phyloP scores from a whole-genome alignment of 2,797 vertebrate species.

The Cyprinodon diabolis region DNA sequence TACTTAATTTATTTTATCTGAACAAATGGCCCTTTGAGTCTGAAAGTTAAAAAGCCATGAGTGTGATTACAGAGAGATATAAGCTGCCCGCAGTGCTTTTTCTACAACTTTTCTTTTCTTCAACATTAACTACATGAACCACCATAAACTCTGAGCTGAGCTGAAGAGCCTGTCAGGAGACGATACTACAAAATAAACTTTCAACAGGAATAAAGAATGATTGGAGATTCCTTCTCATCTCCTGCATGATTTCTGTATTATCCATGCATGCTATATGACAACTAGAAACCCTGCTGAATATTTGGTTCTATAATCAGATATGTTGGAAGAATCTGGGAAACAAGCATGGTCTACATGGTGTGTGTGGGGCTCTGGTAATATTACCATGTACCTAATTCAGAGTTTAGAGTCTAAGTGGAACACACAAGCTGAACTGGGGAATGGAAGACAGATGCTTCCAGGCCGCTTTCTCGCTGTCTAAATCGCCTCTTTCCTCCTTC shows the following conservation, averaged over 20 bases:
- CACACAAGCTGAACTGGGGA: slow-evolving; percentile 74
- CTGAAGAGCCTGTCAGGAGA: slow-evolving; percentile 36
- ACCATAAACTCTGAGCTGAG: slow-evolving; percentile 29
- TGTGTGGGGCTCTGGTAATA: slow-evolving; percentile 61
- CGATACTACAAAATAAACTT: slow-evolving; percentile 39
- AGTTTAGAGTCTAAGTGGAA: slow-evolving; percentile 75
- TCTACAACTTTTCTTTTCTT: too few species aligned
- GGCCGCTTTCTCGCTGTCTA: slow-evolving; percentile 37
- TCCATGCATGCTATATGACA: slow-evolving; percentile 39
- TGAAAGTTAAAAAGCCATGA: background rate
- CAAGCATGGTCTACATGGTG: slow-evolving; percentile 71
- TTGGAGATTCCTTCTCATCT: slow-evolving; percentile 20
- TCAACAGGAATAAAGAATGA: slow-evolving; percentile 38
- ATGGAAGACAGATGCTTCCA: slow-evolving; percentile 80
- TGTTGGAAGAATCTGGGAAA: slow-evolving; percentile 72
- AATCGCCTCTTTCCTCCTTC: slow-evolving; percentile 35
- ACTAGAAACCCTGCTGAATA: slow-evolving; percentile 37
- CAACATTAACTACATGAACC: slow-evolving; percentile 34
- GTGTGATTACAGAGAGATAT: slow-evolving; percentile 19
- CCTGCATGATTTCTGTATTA: slow-evolving; percentile 34
- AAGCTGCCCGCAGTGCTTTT: slow-evolving; percentile 24
- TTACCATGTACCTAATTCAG: slow-evolving; percentile 62
- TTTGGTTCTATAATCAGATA: slow-evolving; percentile 38
- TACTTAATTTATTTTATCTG: slow-evolving; percentile 2
- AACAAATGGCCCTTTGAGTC: background rate